These are phyloP conservation scores for Amblyjoppa proteus DNA, from an alignment of 2,888 invertebrate species.

Conservation along the genomic window DNA sequence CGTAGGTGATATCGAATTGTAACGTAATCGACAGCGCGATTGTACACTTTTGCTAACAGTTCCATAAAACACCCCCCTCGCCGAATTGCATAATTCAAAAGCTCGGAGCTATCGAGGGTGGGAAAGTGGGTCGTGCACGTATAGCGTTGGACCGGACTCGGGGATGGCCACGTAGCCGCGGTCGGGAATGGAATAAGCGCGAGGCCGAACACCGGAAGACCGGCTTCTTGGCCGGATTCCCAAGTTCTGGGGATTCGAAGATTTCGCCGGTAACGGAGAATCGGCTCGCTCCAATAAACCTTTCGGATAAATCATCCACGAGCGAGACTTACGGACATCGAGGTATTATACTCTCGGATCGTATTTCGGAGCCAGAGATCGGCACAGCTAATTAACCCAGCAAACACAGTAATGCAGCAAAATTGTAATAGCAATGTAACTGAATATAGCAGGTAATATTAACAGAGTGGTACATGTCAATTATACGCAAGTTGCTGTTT, in stretches of 20 bases:
- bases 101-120: slow-evolving; percentile 54
- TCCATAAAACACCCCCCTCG: slow-evolving; percentile 46
- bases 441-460: too few relatives aligned
- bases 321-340: neutral
- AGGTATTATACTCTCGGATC: neutral
- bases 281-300: slow-evolving; percentile 28
- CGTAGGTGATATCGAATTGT: slow-evolving; percentile 22
- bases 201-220: slow-evolving; percentile 46
- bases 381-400: neutral
- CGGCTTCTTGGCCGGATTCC: slow-evolving; percentile 56
- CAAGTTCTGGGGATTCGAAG: slow-evolving; percentile 42
- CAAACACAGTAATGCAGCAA: too few relatives aligned
- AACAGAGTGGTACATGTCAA: too few relatives aligned
- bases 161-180: neutral
- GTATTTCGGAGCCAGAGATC: neutral
- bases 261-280: slow-evolving; percentile 22
- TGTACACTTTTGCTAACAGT: slow-evolving; percentile 50
- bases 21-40: neutral
- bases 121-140: slow-evolving; percentile 61
- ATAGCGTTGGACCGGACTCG: slow-evolving; percentile 30
- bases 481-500: too few relatives aligned
- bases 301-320: neutral
- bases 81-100: slow-evolving; percentile 55
- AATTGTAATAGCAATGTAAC: too few relatives aligned
- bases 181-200: slow-evolving; percentile 36